Base-by-base conservation (phyloP, 1,140 invertebrate species). In the Orius laevigatus region DNA sequence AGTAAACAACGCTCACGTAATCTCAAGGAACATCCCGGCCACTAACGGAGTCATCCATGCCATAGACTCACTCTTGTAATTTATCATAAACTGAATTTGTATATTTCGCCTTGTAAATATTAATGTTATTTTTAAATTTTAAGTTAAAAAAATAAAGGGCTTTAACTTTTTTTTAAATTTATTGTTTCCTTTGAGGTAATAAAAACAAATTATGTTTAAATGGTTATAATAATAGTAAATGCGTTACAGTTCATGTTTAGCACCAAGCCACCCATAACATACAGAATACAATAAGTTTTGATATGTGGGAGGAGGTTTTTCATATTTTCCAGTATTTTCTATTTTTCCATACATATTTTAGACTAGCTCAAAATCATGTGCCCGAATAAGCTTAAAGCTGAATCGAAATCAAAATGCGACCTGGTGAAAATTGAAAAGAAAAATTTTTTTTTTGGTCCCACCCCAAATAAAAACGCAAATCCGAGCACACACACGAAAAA, bases 31-130 rank as follows among this genome's bases (percentile, higher is more conserved):
- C 61, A 78, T 87, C 54, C 83, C 83, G 55, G 80, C 84, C 25
- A 88, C 84, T 41, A 89, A 90, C 65, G 86, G 86, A 51, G 84
- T 90, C 32, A 79, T 90, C 47, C 87, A 91, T 61, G 84, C 83
- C 14, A 70, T 91, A 43, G 84, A 89, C 58, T 70, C 74, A 36
- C 67, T 84, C 5, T 64, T 84, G 43, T 81, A 71, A 45, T 18
- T 32, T 43, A 25, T 25, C 25, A 8, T 25, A 25, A 25, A 25
- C 25, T 25, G 15, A 16, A 38, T 10, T 38, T 12, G 15, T 16
- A 16, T 14, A 38, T 42, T 25, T 3, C 25, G 25, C 25, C 25
- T 25, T 25, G 40, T 49, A 49, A 49, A 43, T 49, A 49, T 18
- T 43, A 43, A 49, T 40, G 8, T 49, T 41, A 43, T 34, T 49